Evolutionary conservation across 1,140 invertebrate species (phyloP).

Genomic region (Drosophila malerkotliana): DNA sequence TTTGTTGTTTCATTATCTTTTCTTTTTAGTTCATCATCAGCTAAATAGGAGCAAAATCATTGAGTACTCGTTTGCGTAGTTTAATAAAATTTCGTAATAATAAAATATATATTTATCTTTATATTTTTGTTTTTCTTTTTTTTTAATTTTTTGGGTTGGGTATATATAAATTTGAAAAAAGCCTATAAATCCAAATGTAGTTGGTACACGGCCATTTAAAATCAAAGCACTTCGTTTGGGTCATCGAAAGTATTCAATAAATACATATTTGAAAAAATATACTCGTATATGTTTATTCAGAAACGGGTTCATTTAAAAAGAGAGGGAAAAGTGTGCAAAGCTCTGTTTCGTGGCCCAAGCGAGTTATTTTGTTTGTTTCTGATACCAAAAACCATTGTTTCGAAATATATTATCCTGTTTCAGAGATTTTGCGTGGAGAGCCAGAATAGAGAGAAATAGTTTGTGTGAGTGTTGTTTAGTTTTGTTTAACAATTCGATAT

Average conservation of each 20-base stretch:
- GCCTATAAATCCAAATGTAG: slow-evolving; percentile 73
- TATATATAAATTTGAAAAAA: slow-evolving; percentile 81
- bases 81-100: slow-evolving; percentile 79
- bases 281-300: slow-evolving; percentile 25
- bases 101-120: slow-evolving; percentile 73
- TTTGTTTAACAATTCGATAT: slow-evolving; percentile 78
- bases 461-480: slow-evolving; percentile 45
- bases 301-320: slow-evolving; percentile 27
- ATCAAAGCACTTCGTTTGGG: slow-evolving; percentile 66
- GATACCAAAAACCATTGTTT: slow-evolving; percentile 16
- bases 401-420: slow-evolving; percentile 44
- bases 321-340: slow-evolving; percentile 44
- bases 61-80: slow-evolving; percentile 76
- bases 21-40: slow-evolving; percentile 50
- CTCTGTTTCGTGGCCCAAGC: slow-evolving; percentile 54
- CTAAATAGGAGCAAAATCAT: slow-evolving; percentile 80
- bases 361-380: slow-evolving; percentile 38
- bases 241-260: slow-evolving; percentile 43
- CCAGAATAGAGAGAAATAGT: slow-evolving; percentile 66
- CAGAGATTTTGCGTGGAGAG: slow-evolving; percentile 61
- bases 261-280: slow-evolving; percentile 24
- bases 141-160: slow-evolving; percentile 25
- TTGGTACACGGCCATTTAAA: slow-evolving; percentile 53
- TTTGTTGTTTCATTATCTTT: slow-evolving; percentile 27
- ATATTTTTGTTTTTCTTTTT: slow-evolving; percentile 34